These are phyloP conservation scores for Scelioninae gen. 2 DNA, from an alignment of 2,888 invertebrate genomes.

Conservation along the genomic window DNA sequence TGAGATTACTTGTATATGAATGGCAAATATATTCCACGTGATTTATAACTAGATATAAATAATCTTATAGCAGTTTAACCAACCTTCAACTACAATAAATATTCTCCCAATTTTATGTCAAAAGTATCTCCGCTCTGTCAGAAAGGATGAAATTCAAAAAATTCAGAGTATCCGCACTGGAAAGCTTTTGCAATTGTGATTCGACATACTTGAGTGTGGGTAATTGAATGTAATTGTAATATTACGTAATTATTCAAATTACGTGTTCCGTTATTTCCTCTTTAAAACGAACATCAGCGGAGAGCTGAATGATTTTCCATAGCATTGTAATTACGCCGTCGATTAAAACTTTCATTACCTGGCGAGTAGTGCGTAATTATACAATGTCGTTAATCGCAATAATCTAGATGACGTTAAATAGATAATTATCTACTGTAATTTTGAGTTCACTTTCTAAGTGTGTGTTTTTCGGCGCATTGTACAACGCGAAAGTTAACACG, in stretches of 20 bases:
- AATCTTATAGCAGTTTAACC: too few relatives aligned
- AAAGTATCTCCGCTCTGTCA: too few relatives aligned
- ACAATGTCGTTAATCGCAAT: slow-evolving; percentile 55
- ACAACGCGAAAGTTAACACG: slow-evolving; percentile 11
- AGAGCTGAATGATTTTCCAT: slow-evolving; percentile 52
- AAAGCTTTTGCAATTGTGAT: too few relatives aligned
- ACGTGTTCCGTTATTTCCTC: slow-evolving; percentile 52
- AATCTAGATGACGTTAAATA: slow-evolving; percentile 54
- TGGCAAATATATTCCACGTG: too few relatives aligned
- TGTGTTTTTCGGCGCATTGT: slow-evolving; percentile 33
- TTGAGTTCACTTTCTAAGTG: slow-evolving; percentile 35
- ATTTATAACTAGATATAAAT: too few relatives aligned
- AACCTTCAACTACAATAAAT: too few relatives aligned
- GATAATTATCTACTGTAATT: slow-evolving; percentile 56
- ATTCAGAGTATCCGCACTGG: too few relatives aligned
- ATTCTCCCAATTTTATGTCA: too few relatives aligned
- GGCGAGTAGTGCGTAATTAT: slow-evolving; percentile 52
- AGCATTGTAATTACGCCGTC: slow-evolving; percentile 55
- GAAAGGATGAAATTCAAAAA: too few relatives aligned
- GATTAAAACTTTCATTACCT: slow-evolving; percentile 60
- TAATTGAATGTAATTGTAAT: slow-evolving; percentile 50
- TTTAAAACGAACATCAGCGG: slow-evolving; percentile 49
- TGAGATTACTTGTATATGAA: too few relatives aligned
- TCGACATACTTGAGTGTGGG: slow-evolving; percentile 18
- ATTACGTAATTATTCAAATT: slow-evolving; percentile 53